phyloP scores from a whole-genome alignment of 2,113 vertebrate genomes.

The Myanophis thanlyinensis region DNA sequence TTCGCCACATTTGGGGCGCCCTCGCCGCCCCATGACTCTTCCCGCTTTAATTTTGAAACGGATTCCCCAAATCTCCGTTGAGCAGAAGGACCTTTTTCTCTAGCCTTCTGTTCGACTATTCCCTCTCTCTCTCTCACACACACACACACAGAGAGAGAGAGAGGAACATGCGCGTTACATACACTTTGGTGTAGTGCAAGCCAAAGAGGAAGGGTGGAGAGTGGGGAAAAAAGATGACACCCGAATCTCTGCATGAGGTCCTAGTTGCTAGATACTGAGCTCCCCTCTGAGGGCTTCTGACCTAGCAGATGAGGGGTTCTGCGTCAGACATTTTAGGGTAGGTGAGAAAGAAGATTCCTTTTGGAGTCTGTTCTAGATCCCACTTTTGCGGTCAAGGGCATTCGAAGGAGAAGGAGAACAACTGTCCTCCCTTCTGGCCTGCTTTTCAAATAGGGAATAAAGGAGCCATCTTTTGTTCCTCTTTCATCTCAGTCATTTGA shows the following conservation, averaged over 20 bases:
- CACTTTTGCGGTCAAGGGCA: neutral
- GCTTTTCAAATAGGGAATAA: neutral
- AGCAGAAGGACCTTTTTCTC: neutral
- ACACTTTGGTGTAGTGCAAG: constrained; percentile 16
- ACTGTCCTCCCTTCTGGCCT: neutral
- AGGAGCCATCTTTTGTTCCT: neutral
- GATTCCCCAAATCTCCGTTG: neutral
- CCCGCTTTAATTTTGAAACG: constrained; percentile 14
- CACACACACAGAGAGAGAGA: too few relatives aligned
- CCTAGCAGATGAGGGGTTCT: constrained; percentile 2
- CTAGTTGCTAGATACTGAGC: constrained; percentile 16
- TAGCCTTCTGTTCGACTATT: neutral
- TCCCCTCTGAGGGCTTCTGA: constrained; percentile 24
- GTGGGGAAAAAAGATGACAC: too few relatives aligned
- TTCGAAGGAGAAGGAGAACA: neutral
- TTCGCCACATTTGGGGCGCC: neutral
- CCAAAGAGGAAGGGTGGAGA: neutral
- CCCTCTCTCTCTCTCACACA: neutral
- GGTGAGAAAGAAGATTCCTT: neutral
- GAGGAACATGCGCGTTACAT: neutral
- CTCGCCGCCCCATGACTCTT: constrained; percentile 13
- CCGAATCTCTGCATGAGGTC: neutral
- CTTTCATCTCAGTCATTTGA: neutral
- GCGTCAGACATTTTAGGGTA: neutral
- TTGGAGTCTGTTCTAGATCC: neutral